Evolutionary conservation across 2,888 invertebrate genomes (phyloP), one percentile per base, ranked within the genome.

Genomic region (Sminthurinus aureus): DNA sequence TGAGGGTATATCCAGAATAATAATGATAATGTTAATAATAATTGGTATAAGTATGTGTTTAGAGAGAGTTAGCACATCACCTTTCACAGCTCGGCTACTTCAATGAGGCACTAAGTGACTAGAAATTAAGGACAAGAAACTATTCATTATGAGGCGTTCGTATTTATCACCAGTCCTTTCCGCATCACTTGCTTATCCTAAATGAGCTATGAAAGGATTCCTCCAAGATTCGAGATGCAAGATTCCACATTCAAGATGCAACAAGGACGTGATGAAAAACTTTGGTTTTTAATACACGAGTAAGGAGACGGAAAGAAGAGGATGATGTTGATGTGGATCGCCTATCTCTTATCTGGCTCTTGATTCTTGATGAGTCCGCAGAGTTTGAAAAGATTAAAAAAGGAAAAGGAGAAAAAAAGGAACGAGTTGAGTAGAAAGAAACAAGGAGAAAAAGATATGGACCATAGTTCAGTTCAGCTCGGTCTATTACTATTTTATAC

Each of bases 11-110:
- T 69, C 2, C 6, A 38, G 38, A 38, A 38, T 38, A 38, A 38
- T 38, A 38, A 38, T 38, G 38, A 38, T 38, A 38, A 38, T 38
- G 64, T 64, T n/a, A 64, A 64, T 64, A 64, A 38, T 38, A 15
- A 64, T 64, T 2, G 9, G 67, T 67, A 67, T n/a, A 67, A 22
- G 22, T 20, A 67, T 71, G 71, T 51, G 51, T 75, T 50, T 75
- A 38, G 18, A 51, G 26, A 38, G 38, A 75, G 51, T 75, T 75
- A 20, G 71, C 77, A 77, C 58, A 15, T 64, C 67, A 58, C 52
- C 79, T 79, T 79, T 79, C 64, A 79, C 79, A 79, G 38, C 79
- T 79, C 79, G 67, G 79, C 79, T 79, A 58, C 26, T 26, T 79
- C 79, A 79, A 79, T 79, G 79, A 79, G 64, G 67, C 67, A 67